phyloP scores from a whole-genome alignment of 1,140 invertebrate species.

The Drosophila tristis region DNA sequence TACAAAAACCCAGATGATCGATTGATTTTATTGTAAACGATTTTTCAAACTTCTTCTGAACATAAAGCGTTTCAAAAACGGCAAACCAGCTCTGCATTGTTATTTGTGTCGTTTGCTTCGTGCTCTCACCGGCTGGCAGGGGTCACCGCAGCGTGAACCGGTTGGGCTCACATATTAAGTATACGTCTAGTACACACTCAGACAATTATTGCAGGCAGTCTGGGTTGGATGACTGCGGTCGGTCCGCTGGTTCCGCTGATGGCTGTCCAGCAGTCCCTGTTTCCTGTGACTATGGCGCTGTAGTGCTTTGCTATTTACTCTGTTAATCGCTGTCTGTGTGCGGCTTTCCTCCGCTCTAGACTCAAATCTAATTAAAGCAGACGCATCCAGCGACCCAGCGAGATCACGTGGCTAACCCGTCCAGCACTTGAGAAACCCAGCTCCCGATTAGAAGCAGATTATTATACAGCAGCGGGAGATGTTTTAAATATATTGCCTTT shows the following conservation, averaged over 20 bases:
- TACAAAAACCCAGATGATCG: constrained; percentile 66
- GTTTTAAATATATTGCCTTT: constrained; percentile 59
- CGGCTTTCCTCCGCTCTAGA: constrained; percentile 2
- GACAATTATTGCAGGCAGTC: constrained; percentile 7
- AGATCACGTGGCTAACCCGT: constrained; percentile 60
- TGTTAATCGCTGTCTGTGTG: constrained; percentile 30
- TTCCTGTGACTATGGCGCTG: constrained; percentile 4
- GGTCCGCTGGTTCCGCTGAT: too few species aligned
- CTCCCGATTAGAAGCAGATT: constrained; percentile 28
- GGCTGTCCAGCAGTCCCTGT: background rate
- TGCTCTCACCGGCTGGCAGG: constrained; percentile 1
- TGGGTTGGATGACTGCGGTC: too few species aligned
- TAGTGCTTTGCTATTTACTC: constrained; percentile 21
- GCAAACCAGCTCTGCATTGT: constrained; percentile 9
- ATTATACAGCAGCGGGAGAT: constrained; percentile 28
- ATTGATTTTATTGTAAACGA: constrained; percentile 66
- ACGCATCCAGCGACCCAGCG: constrained; percentile 33
- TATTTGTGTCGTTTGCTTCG: constrained; percentile 30
- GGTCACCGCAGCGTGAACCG: constrained; percentile 50
- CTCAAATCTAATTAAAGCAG: constrained; percentile 57
- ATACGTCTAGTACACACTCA: constrained; percentile 40
- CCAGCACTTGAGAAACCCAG: constrained; percentile 16
- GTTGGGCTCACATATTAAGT: constrained; percentile 64
- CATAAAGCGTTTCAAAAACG: constrained; percentile 66
- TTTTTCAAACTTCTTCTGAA: constrained; percentile 55